Evolutionary conservation across 1,140 invertebrate species (phyloP), one percentile per base, ranked within the genome.

Genomic region (Conus betulinus): DNA sequence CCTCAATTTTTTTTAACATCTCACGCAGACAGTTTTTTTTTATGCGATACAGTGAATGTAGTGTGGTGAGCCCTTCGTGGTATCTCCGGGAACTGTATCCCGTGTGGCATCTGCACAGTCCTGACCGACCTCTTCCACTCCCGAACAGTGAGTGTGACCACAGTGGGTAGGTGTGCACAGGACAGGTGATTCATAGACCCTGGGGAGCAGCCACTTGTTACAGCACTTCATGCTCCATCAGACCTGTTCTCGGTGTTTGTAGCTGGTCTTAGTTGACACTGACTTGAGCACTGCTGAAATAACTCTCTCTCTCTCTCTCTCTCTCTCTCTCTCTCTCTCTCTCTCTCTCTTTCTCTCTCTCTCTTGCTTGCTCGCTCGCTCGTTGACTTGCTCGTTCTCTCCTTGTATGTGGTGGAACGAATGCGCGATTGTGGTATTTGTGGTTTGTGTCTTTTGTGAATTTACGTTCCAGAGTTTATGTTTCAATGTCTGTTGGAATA

Each of bases 21-120:
- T 13, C 10, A 78, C 39, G 10, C 23, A 52, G 20, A 87, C 85
- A 51, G 60, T 87, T 27, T 39, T 87, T 87, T 27, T 39, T 87
- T 11, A n/a, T 87, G 20, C 39, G 39, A 51, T 76, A n/a, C 51
- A 67, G 7, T 74, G 85, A 5, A 74, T 87, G 17, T 71, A 57
- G n/a, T 71, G 67, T n/a, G 67, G 27, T 55, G 74, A n/a, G 25
- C 55, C 67, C 25, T 60, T 51, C 10, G 52, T 1, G 5, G 85
- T 67, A 11, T 76, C 60, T 87, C 53, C 85, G 3, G 85, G 85
- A 11, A 53, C 85, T 23, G 11, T 87, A 27, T 25, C 63, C 11
- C 15, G 71, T n/a, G 51, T 87, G 74, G 74, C 11, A n/a, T 71
- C 7, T 20, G 67, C 67, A 71, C 17, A n/a, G 67, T n/a, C 20